phyloP scores from a whole-genome alignment of 2,113 vertebrate species.

The Procavia capensis region DNA sequence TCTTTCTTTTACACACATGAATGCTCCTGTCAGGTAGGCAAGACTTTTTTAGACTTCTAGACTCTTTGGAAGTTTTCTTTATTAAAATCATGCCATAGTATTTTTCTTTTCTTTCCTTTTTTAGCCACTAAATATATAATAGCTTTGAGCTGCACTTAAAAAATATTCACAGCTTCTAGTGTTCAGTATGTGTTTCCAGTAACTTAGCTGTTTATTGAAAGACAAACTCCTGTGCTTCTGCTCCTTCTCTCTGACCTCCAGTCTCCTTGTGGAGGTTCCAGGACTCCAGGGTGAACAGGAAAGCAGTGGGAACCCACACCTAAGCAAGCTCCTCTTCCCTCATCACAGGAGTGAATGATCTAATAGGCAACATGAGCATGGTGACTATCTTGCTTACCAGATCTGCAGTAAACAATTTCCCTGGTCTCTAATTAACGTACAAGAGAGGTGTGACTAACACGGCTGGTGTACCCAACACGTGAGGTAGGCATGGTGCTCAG shows the following conservation, averaged over 20 bases:
- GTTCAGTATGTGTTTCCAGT: not conserved
- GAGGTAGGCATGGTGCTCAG: too few relatives aligned
- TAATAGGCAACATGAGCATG: too few relatives aligned
- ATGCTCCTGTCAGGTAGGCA: not conserved
- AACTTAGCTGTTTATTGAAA: not conserved
- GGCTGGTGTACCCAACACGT: too few relatives aligned
- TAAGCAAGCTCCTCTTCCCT: not conserved
- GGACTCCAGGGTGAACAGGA: not conserved
- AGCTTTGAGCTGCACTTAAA: constrained; percentile 20
- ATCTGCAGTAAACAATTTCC: too few relatives aligned
- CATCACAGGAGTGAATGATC: not conserved
- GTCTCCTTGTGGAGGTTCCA: not conserved
- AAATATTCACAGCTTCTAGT: not conserved
- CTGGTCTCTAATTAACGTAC: too few relatives aligned
- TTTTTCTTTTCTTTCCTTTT: not conserved
- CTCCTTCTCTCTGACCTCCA: not conserved
- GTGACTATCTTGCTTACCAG: too few relatives aligned
- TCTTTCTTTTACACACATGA: not conserved
- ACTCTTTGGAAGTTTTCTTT: not conserved
- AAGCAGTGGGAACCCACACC: not conserved
- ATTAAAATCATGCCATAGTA: not conserved
- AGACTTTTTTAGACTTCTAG: not conserved
- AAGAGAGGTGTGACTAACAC: too few relatives aligned
- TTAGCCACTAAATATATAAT: not conserved
- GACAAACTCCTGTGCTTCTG: not conserved